phyloP scores from a whole-genome alignment of 2,797 vertebrate species.

The Astyanax mexicanus region DNA sequence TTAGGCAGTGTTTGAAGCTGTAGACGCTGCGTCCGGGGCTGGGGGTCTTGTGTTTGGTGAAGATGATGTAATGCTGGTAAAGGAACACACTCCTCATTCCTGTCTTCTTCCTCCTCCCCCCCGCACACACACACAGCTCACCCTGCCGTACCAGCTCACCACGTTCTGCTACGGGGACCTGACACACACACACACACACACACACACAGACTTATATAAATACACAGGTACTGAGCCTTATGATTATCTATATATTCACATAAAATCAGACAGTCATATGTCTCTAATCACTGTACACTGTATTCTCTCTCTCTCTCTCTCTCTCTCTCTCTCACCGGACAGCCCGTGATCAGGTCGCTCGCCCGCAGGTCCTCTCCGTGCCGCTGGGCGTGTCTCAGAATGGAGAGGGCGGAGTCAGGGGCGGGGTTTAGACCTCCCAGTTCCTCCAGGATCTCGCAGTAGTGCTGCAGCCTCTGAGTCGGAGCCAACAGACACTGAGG shows the following conservation, averaged over 20 bases:
- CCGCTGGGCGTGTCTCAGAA: slow-evolving; percentile 83
- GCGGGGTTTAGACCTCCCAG: slow-evolving; percentile 83
- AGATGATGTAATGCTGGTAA: slow-evolving; percentile 86
- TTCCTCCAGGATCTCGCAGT: slow-evolving; percentile 85
- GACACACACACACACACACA: slow-evolving; percentile 32
- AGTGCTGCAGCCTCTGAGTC: slow-evolving; percentile 83
- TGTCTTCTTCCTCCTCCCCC: slow-evolving; percentile 79
- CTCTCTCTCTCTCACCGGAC: slow-evolving; percentile 84
- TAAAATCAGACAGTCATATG: no score
- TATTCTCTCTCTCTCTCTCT: background rate
- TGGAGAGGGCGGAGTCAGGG: slow-evolving; percentile 83
- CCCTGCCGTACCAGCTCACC: slow-evolving; percentile 89
- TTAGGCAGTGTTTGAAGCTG: slow-evolving; percentile 88
- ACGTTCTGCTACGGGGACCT: slow-evolving; percentile 84
- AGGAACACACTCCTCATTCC: slow-evolving; percentile 87
- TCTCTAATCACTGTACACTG: no score
- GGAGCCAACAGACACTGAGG: slow-evolving; percentile 84
- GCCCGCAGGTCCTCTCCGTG: slow-evolving; percentile 88
- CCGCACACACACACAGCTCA: slow-evolving; percentile 82
- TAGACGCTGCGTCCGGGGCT: slow-evolving; percentile 76
- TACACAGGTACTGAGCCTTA: background rate
- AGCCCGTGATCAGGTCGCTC: slow-evolving; percentile 89
- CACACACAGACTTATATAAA: background rate
- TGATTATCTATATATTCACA: background rate
- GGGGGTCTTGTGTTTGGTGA: slow-evolving; percentile 87